phyloP scores from a whole-genome alignment of 2,888 invertebrate genomes.

The Phalera bucephala region DNA sequence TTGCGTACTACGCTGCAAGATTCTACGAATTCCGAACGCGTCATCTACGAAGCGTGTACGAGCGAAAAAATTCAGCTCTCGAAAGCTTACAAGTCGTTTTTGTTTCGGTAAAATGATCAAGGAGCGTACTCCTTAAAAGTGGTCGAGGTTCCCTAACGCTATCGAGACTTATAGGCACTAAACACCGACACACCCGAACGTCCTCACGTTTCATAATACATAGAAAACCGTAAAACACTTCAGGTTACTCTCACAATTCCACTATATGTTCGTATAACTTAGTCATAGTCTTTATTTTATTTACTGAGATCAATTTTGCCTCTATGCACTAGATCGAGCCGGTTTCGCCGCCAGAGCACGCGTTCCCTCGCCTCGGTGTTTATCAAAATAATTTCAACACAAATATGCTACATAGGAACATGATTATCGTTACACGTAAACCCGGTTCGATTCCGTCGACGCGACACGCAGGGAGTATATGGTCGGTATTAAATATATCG shows the following conservation, averaged over 20 bases:
- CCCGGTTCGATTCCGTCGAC: slow-evolving; percentile 27
- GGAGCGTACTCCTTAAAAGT: slow-evolving; percentile 44
- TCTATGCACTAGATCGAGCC: slow-evolving; percentile 62
- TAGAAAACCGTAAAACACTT: slow-evolving; percentile 75
- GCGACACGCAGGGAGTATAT: slow-evolving; percentile 27
- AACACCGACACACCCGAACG: slow-evolving; percentile 65
- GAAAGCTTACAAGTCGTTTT: slow-evolving; percentile 57
- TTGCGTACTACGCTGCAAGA: slow-evolving; percentile 49
- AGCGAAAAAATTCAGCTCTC: slow-evolving; percentile 56
- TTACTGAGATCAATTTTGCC: slow-evolving; percentile 80
- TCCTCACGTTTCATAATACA: slow-evolving; percentile 66
- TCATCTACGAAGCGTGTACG: slow-evolving; percentile 20
- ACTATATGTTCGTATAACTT: slow-evolving; percentile 72
- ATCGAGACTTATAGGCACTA: slow-evolving; percentile 79
- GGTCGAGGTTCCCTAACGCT: slow-evolving; percentile 61
- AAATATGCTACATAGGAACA: slow-evolving; percentile 32
- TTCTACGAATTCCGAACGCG: slow-evolving; percentile 46
- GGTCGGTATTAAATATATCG: slow-evolving; percentile 27
- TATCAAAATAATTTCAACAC: slow-evolving; percentile 11
- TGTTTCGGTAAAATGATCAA: slow-evolving; percentile 65
- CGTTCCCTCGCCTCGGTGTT: slow-evolving; percentile 30
- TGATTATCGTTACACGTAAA: slow-evolving; percentile 19
- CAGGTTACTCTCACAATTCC: slow-evolving; percentile 76
- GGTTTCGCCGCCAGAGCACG: slow-evolving; percentile 35
- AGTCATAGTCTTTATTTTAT: slow-evolving; percentile 72